Evolutionary conservation across 2,888 invertebrate species (phyloP).

Genomic region (Flexamia atlantica): DNA sequence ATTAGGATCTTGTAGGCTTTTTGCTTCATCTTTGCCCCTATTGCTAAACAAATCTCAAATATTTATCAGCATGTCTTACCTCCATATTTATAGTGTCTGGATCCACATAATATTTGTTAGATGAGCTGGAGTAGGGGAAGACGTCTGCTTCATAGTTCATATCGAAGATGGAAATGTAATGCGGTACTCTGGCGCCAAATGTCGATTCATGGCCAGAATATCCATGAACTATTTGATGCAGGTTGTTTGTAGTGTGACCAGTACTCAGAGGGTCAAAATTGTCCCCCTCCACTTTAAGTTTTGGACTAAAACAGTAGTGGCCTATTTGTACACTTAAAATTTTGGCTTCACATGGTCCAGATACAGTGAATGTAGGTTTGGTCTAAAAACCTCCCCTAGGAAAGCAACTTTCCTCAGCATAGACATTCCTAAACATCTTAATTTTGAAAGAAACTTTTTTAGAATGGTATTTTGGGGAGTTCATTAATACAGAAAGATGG

Average conservation of each 20-base stretch:
- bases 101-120: background rate
- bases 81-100: background rate
- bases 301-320: slow-evolving; percentile 30
- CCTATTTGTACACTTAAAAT: background rate
- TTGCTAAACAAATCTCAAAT: no score
- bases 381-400: no score
- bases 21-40: no score
- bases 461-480: no score
- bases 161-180: slow-evolving; percentile 22
- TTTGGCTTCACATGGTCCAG: no score
- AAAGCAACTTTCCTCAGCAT: no score
- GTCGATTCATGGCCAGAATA: background rate
- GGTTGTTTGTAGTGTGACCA: background rate
- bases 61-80: background rate
- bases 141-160: slow-evolving; percentile 39
- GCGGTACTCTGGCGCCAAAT: background rate
- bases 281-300: slow-evolving; percentile 15
- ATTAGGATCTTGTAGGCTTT: no score
- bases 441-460: no score
- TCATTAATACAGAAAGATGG: no score
- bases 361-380: no score
- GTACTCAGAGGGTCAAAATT: background rate
- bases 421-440: no score
- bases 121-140: slow-evolving; percentile 35
- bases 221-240: background rate